Conservation (phyloP, 2,888 invertebrate genomes). For the Pasiphila rectangulata region DNA sequence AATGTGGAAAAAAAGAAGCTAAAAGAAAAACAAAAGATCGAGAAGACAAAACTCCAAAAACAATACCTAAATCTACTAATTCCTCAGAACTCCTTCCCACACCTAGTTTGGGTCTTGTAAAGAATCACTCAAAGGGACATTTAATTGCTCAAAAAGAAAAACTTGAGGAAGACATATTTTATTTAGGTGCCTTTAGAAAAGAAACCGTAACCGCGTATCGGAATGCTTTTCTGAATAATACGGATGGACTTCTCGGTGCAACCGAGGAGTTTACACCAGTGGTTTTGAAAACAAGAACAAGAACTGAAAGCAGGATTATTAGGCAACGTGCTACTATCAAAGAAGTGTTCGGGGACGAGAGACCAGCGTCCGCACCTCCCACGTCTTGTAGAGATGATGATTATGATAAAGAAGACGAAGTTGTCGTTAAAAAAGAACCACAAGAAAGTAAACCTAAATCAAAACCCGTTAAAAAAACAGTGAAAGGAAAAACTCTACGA, state of each 20-base stretch:
- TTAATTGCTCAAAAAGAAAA: slow-evolving; percentile 70
- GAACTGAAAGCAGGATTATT: slow-evolving; percentile 85
- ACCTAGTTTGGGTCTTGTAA: slow-evolving; percentile 79
- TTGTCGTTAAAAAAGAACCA: slow-evolving; percentile 57
- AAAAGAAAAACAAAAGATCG: slow-evolving; percentile 79
- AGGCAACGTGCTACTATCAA: slow-evolving; percentile 89
- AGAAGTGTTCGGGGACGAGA: slow-evolving; percentile 89
- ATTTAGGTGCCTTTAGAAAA: slow-evolving; percentile 84
- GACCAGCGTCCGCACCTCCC: slow-evolving; percentile 91
- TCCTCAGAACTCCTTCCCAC: slow-evolving; percentile 82
- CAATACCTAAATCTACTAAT: slow-evolving; percentile 78
- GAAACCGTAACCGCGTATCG: slow-evolving; percentile 85
- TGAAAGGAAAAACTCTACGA: slow-evolving; percentile 62
- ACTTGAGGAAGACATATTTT: slow-evolving; percentile 80
- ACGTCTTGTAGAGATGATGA: slow-evolving; percentile 80
- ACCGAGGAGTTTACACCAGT: slow-evolving; percentile 85
- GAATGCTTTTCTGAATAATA: slow-evolving; percentile 84
- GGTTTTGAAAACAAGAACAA: slow-evolving; percentile 86
- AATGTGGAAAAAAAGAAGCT: slow-evolving; percentile 82
- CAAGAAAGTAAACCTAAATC: slow-evolving; percentile 61
- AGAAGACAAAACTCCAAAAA: slow-evolving; percentile 78
- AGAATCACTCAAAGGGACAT: slow-evolving; percentile 64
- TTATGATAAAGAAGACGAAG: slow-evolving; percentile 49
- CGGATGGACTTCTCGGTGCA: slow-evolving; percentile 78
- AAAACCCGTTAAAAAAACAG: slow-evolving; percentile 65